phyloP scores from a whole-genome alignment of 2,113 vertebrate species.

The Nannospalax galili region DNA sequence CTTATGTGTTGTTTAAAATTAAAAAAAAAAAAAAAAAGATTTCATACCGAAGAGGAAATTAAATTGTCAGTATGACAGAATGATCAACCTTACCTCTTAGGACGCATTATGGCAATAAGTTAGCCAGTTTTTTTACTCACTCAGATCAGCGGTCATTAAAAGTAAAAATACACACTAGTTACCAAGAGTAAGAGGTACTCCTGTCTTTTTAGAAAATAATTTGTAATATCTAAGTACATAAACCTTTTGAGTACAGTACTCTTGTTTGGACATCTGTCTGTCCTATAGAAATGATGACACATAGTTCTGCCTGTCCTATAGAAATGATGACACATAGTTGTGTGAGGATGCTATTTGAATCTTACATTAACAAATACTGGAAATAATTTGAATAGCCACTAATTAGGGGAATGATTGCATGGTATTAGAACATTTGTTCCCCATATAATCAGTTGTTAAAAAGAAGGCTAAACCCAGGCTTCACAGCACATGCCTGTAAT shows the following conservation, averaged over 20 bases:
- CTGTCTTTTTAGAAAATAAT: neutral
- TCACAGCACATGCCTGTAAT: neutral
- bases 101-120: neutral
- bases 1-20: neutral
- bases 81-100: neutral
- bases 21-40: neutral
- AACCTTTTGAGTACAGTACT: neutral
- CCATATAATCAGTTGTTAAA: neutral
- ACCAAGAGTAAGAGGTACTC: neutral
- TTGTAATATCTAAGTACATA: neutral
- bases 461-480: neutral
- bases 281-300: neutral
- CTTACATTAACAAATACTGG: neutral
- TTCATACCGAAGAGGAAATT: neutral
- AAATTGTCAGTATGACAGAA: neutral
- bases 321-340: neutral
- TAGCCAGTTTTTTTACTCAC: neutral
- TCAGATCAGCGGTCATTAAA: neutral
- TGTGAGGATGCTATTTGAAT: neutral
- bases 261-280: neutral
- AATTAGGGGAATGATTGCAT: neutral
- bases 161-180: neutral
- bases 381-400: neutral
- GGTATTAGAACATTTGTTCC: neutral
- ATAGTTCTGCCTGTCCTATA: no score